These are phyloP conservation scores for Catonia carolina DNA, from an alignment of 2,888 invertebrate genomes.

Conservation along the genomic window DNA sequence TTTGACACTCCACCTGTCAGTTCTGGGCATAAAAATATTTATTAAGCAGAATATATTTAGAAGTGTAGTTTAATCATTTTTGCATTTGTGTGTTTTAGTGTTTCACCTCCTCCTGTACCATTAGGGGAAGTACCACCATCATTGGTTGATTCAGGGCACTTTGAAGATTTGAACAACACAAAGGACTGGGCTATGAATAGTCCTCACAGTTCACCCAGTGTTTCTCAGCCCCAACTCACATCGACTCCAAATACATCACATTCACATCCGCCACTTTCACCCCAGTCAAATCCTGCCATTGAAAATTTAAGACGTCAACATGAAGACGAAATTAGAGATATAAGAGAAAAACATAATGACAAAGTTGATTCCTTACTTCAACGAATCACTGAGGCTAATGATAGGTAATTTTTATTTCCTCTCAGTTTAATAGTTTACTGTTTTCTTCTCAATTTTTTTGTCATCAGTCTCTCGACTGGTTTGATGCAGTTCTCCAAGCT, in stretches of 20 bases:
- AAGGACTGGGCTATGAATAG: not conserved
- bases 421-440: too few relatives aligned
- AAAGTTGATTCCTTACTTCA: slow-evolving; percentile 41
- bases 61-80: too few relatives aligned
- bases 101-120: slow-evolving; percentile 22
- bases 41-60: too few relatives aligned
- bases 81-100: slow-evolving; percentile 3
- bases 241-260: not conserved
- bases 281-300: slow-evolving; percentile 24
- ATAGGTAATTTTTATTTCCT: slow-evolving; percentile 40
- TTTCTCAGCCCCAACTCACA: not conserved
- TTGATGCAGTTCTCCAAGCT: too few relatives aligned
- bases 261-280: not conserved
- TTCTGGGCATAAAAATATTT: too few relatives aligned
- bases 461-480: too few relatives aligned
- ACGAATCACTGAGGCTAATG: slow-evolving; percentile 41
- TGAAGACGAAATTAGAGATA: slow-evolving; percentile 29
- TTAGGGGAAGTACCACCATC: slow-evolving; percentile 61
- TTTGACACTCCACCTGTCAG: too few relatives aligned
- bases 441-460: too few relatives aligned
- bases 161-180: slow-evolving; percentile 58
- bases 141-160: slow-evolving; percentile 79
- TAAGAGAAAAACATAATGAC: slow-evolving; percentile 48
- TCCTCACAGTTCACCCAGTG: slow-evolving; percentile 1
- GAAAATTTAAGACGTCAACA: slow-evolving; percentile 29